A percentile compares a stretch with the other conserved stretches of the same genome.
These are phyloP conservation scores for Cossypha polioptera DNA, from an alignment of 2,797 vertebrate species.

Conservation along the genomic window DNA sequence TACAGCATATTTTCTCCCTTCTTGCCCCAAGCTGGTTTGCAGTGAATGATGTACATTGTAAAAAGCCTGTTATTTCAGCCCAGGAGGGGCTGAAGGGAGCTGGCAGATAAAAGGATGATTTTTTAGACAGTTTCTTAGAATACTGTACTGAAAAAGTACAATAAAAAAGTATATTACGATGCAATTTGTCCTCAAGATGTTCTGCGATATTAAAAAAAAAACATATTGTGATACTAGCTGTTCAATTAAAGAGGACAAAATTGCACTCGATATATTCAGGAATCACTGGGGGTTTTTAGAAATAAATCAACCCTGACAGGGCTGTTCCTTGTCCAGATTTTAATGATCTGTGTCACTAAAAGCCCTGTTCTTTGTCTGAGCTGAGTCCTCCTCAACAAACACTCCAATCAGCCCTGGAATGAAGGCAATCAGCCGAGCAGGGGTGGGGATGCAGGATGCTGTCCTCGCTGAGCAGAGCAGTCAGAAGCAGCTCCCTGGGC, in stretches of 20 bases:
- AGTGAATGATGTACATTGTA: neutral
- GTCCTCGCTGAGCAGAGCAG: neutral
- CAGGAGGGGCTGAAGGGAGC: neutral
- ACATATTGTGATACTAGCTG: neutral
- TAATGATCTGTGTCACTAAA: neutral
- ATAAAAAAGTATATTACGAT: neutral
- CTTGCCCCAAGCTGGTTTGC: neutral
- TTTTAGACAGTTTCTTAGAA: neutral
- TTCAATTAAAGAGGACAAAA: neutral
- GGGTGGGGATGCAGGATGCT: neutral
- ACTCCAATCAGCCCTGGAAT: neutral
- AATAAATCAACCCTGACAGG: neutral
- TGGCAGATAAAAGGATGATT: neutral
- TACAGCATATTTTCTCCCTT: neutral
- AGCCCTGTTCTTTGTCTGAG: neutral
- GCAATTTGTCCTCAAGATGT: neutral
- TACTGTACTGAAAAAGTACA: neutral
- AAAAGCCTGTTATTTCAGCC: neutral
- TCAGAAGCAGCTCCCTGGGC: neutral
- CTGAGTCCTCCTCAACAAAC: neutral
- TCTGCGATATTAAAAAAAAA: neutral
- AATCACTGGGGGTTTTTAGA: neutral
- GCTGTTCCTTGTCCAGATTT: neutral
- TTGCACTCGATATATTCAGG: neutral
- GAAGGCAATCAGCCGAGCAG: neutral